These are phyloP conservation scores for Drosophila yakuba DNA, from an alignment of 1,140 invertebrate species.

Conservation along the genomic window DNA sequence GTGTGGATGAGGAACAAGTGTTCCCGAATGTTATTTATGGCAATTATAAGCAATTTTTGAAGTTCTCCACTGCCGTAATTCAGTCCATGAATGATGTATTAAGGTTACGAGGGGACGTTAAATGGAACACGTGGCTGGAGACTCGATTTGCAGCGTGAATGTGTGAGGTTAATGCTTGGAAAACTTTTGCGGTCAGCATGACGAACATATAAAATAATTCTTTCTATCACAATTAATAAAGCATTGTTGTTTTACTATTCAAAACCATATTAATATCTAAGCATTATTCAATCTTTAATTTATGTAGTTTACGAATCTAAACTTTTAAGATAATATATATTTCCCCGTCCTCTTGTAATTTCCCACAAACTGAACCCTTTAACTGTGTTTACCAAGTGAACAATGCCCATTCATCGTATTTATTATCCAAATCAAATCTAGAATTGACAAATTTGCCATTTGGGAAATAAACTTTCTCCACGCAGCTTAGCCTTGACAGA, in stretches of 20 bases:
- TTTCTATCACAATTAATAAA: too few species aligned
- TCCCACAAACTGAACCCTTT: conserved; percentile 13
- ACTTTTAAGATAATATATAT: too few species aligned
- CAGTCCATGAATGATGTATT: conserved; percentile 63
- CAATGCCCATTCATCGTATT: conserved; percentile 7
- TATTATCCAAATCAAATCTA: conserved; percentile 44
- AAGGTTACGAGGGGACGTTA: conserved; percentile 31
- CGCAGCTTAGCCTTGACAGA: conserved; percentile 50
- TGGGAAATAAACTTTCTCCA: conserved; percentile 24
- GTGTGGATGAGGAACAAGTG: conserved; percentile 59
- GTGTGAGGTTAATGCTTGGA: conserved; percentile 21
- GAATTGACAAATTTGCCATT: conserved; percentile 36
- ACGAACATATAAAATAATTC: neutral
- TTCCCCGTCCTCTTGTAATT: neutral
- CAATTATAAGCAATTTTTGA: conserved; percentile 70
- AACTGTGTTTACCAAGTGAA: neutral
- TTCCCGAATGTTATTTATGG: conserved; percentile 58
- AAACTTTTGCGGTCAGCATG: neutral
- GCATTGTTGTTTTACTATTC: too few species aligned
- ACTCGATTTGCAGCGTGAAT: conserved; percentile 11
- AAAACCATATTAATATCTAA: too few species aligned
- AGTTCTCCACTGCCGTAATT: conserved; percentile 33
- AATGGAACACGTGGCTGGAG: conserved; percentile 51
- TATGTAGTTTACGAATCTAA: too few species aligned
- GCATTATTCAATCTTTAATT: too few species aligned